Evolutionary conservation across 1,140 invertebrate genomes (phyloP).

Genomic region (Ditylenchus dipsaci): DNA sequence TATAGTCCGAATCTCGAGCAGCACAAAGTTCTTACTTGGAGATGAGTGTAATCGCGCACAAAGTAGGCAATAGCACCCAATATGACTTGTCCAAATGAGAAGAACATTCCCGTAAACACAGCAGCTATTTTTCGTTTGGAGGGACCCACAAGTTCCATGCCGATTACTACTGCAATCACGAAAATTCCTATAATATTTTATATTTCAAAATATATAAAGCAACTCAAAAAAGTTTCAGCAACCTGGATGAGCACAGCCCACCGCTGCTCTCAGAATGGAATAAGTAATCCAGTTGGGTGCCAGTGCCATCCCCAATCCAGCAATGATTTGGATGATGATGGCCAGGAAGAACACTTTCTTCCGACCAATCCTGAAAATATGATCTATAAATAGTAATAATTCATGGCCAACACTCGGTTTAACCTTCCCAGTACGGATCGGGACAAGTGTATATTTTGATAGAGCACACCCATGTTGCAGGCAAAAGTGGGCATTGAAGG

Average conservation of each 20-base stretch:
- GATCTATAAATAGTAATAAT: background rate
- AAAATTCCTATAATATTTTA: slow-evolving; percentile 52
- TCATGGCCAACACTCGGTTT: no score
- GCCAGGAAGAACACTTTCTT: slow-evolving; percentile 58
- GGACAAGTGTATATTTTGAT: no score
- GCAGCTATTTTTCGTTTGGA: slow-evolving; percentile 60
- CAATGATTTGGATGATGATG: slow-evolving; percentile 51
- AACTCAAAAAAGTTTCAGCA: background rate
- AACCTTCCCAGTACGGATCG: no score
- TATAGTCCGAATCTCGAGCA: no score
- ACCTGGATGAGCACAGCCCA: slow-evolving; percentile 45
- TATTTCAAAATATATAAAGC: slow-evolving; percentile 9
- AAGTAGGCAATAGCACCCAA: slow-evolving; percentile 59
- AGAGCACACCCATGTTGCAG: no score
- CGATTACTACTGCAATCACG: slow-evolving; percentile 57
- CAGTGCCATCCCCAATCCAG: slow-evolving; percentile 44
- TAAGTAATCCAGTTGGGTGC: slow-evolving; percentile 52
- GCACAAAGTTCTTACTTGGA: no score
- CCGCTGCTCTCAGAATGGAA: slow-evolving; percentile 42
- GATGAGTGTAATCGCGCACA: slow-evolving; percentile 59
- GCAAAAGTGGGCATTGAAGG: no score
- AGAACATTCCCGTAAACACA: slow-evolving; percentile 60
- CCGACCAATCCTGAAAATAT: slow-evolving; percentile 50
- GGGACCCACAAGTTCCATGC: slow-evolving; percentile 60
- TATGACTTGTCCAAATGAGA: slow-evolving; percentile 58